phyloP scores from a whole-genome alignment of 2,113 vertebrate genomes.

The Stegostoma tigrinum region DNA sequence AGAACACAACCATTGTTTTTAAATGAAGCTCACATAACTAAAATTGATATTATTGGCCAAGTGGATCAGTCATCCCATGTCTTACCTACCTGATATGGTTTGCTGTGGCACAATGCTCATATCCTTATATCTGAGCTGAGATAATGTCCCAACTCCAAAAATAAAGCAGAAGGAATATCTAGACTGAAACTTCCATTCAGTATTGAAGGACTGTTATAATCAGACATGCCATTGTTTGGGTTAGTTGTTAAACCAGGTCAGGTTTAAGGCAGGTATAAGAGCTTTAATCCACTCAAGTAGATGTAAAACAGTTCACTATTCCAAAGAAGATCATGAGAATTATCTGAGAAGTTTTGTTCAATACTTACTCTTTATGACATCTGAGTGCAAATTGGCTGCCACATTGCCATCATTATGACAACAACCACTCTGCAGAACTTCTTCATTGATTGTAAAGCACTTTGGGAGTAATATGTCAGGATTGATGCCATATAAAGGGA shows the following conservation, averaged over 20 bases:
- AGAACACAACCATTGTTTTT: neutral
- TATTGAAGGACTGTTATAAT: neutral
- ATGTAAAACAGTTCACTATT: neutral
- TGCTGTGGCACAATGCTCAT: neutral
- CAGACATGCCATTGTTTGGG: neutral
- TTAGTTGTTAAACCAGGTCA: neutral
- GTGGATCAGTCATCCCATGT: neutral
- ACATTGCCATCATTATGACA: neutral
- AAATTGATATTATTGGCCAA: neutral
- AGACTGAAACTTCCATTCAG: neutral
- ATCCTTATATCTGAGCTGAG: neutral
- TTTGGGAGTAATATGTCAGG: neutral
- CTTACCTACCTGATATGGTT: neutral
- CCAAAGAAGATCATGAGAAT: neutral
- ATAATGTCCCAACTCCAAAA: neutral
- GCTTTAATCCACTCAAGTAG: neutral
- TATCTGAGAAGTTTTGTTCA: neutral
- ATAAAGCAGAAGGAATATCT: neutral
- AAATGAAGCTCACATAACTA: neutral
- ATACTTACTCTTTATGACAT: neutral
- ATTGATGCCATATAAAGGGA: neutral
- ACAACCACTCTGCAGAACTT: neutral
- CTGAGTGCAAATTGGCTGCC: neutral
- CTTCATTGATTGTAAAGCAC: neutral
- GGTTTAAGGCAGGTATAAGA: no score